These are phyloP conservation scores for Craniophora ligustri DNA, from an alignment of 2,888 invertebrate genomes.

Conservation along the genomic window DNA sequence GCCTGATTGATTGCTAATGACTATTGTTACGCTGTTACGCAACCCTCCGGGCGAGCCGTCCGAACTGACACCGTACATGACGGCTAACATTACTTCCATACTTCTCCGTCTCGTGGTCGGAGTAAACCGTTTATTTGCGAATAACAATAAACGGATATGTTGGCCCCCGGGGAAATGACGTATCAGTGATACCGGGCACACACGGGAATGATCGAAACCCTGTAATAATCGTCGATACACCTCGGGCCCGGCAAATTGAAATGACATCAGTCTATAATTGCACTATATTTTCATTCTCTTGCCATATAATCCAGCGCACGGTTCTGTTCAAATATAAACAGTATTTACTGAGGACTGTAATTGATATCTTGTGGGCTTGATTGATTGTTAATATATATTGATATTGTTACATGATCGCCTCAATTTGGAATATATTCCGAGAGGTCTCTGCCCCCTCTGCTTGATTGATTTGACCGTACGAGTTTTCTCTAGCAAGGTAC, in stretches of 20 bases:
- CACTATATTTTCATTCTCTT: constrained; percentile 67
- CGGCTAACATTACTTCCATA: constrained; percentile 71
- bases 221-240: constrained; percentile 73
- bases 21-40: constrained; percentile 81
- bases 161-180: constrained; percentile 68
- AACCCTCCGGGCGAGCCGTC: constrained; percentile 69
- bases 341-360: constrained; percentile 63
- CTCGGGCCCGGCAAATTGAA: constrained; percentile 68
- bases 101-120: constrained; percentile 63
- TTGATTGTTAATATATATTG: constrained; percentile 78
- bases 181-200: constrained; percentile 74
- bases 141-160: constrained; percentile 78
- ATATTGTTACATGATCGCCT: constrained; percentile 68
- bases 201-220: constrained; percentile 64
- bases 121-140: constrained; percentile 71
- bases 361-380: constrained; percentile 63
- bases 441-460: constrained; percentile 43
- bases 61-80: constrained; percentile 74
- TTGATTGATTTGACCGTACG: constrained; percentile 59
- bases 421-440: constrained; percentile 55
- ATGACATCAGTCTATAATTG: constrained; percentile 72
- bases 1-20: constrained; percentile 85
- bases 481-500: constrained; percentile 52
- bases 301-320: constrained; percentile 62
- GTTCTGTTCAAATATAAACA: constrained; percentile 58